Evolutionary conservation across 1,140 invertebrate species (phyloP).

Genomic region (Thaumetopoea pityocampa): DNA sequence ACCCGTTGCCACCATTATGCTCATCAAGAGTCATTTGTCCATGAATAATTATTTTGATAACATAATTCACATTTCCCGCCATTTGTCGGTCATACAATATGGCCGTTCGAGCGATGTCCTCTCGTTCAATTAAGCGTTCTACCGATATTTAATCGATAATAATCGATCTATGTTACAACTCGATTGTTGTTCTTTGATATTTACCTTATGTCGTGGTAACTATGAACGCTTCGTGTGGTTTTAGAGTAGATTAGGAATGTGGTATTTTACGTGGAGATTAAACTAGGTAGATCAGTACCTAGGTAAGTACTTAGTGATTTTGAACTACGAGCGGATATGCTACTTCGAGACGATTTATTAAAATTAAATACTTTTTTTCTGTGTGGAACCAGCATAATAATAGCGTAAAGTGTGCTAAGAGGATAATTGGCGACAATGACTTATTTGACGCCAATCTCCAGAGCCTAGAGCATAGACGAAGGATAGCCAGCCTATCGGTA

Average conservation of each 20-base stretch:
- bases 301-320: too few species aligned
- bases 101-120: constrained; percentile 7
- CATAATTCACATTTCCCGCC: constrained; percentile 27
- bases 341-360: too few species aligned
- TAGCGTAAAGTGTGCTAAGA: too few species aligned
- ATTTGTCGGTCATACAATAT: constrained; percentile 13
- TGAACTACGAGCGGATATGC: too few species aligned
- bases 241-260: not conserved
- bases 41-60: constrained; percentile 25
- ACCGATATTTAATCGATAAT: constrained; percentile 19
- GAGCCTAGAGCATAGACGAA: too few species aligned
- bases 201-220: constrained; percentile 6
- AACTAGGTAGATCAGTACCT: too few species aligned
- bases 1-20: constrained; percentile 8
- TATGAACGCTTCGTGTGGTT: not conserved
- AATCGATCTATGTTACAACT: constrained; percentile 9
- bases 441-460: too few species aligned
- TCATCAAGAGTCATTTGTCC: constrained; percentile 7
- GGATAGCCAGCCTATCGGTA: too few species aligned
- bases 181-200: constrained; percentile 14
- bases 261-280: too few species aligned
- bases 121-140: constrained; percentile 15
- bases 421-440: too few species aligned
- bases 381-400: too few species aligned
- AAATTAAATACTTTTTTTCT: too few species aligned